A percentile compares a stretch with the other conserved stretches of the same genome.
These are phyloP conservation scores for Hypsibius dujardini DNA, from an alignment of 1,140 invertebrate species.

Conservation along the genomic window DNA sequence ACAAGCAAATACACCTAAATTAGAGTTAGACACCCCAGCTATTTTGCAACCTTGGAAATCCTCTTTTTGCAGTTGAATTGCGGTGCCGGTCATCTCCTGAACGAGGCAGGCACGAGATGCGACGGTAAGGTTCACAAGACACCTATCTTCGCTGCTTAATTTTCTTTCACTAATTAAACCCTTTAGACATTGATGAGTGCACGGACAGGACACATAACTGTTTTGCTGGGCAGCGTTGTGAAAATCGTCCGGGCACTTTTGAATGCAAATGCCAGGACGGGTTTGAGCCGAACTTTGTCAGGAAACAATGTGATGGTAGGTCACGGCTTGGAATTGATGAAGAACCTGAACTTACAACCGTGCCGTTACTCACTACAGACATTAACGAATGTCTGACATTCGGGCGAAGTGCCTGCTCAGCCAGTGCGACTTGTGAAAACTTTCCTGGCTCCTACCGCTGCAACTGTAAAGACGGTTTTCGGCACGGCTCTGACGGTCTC, in stretches of 20 bases:
- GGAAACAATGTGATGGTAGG: slow-evolving; percentile 33
- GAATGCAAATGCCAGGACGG: slow-evolving; percentile 44
- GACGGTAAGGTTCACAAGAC: slow-evolving; percentile 26
- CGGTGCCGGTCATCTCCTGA: slow-evolving; percentile 30
- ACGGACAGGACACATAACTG: slow-evolving; percentile 35
- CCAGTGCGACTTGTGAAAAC: slow-evolving; percentile 39
- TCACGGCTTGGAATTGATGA: not conserved
- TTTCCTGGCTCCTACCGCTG: slow-evolving; percentile 50
- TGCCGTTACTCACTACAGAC: slow-evolving; percentile 32
- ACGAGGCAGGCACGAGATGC: slow-evolving; percentile 33
- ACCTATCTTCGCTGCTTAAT: no score
- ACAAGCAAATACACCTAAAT: not conserved
- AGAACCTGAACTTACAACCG: not conserved
- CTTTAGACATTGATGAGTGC: slow-evolving; percentile 31
- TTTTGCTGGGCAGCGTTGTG: slow-evolving; percentile 47
- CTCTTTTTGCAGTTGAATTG: slow-evolving; percentile 24
- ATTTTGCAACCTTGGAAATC: not conserved
- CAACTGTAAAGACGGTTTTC: slow-evolving; percentile 52
- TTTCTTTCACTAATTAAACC: no score
- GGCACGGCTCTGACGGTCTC: slow-evolving; percentile 34
- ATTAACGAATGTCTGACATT: slow-evolving; percentile 45
- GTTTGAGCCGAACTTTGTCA: slow-evolving; percentile 17
- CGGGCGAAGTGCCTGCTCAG: slow-evolving; percentile 32
- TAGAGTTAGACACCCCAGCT: not conserved
- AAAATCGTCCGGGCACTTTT: slow-evolving; percentile 54